Evolutionary conservation across 2,797 vertebrate species (phyloP), one percentile per base, ranked within the genome.

Genomic region (Urocyon cinereoargenteus): DNA sequence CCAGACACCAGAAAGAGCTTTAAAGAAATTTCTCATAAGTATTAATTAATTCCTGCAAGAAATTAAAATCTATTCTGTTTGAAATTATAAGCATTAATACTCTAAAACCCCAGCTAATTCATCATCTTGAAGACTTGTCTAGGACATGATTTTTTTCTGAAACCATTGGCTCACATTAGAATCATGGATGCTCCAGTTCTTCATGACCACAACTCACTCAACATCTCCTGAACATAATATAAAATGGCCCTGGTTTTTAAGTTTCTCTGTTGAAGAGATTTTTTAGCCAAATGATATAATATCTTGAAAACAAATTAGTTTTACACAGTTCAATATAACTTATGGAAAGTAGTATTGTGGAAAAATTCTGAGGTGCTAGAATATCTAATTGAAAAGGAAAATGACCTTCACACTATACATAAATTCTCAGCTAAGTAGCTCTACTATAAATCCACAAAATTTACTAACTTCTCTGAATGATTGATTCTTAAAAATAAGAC

Each of bases 41-140:
- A 73, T 66, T 84, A 91, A 87, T 93, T 97, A 90, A 95, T 87
- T 97, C 86, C 91, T 78, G 77, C 62, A 97, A 93, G 91, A 97
- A 96, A 90, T 97, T 86, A 96, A 95, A 96, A 79, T 92, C 79
- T 53, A 49, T 83, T 95, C 22, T 86, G 26, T 94, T 95, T 94
- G 53, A 90, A 89, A 94, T 89, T 79, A 83, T 11, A 90, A 70
- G 73, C 57, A 83, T 59, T 91, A 49, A 55, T 87, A 84, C 61
- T 40, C 4, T 24, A 49, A 77, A 64, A 75, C 62, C 64, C 26
- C 12, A 83, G 34, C 40, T 13, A 36, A 90, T 66, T 85, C 34
- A 85, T 93, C 55, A 73, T 51, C n/a, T 93, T 64, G 9, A 70
- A 95, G 51, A 86, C 21, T 78, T 68, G 66, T 18, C 26, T 13